Evolutionary conservation across 2,113 vertebrate species (phyloP), one percentile per base, ranked within the genome.

Genomic region (Perca flavescens): DNA sequence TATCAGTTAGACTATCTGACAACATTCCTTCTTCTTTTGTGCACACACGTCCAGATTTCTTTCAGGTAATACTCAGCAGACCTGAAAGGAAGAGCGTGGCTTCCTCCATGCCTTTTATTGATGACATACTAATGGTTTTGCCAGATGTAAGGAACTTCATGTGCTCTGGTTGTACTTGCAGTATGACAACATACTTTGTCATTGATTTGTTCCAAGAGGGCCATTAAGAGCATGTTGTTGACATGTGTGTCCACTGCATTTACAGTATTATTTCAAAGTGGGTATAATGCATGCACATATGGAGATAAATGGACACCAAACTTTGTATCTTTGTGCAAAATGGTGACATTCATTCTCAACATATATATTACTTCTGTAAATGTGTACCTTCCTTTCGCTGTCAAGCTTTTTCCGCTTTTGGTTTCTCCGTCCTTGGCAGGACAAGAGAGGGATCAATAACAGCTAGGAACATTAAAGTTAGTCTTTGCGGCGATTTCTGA

Each of bases 361-460:
- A 71, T 69, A 11, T 56, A 43, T 15, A 25, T 63, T 19, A 64
- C 53, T 57, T 40, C 21, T 16, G 17, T 52, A 34, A 61, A 58
- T 34, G 3, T 58, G 40, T n/a, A 43, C 25, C 28, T 71, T 80
- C 34, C 40, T 53, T 63, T 74, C 77, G 43, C 75, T 82, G 50
- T 68, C 15, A 6, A 79, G 58, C 31, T 50, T 50, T 50, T 62
- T 43, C 9, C 0, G 1, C 12, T 28, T 46, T 63, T 3, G 61
- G 22, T 53, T 68, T 57, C 52, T 25, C 6, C 5, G 36, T 76
- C 52, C 31, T 68, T 72, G 69, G 54, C 69, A 81, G 68, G 36
- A 78, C 50, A 81, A 82, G 54, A 68, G 15, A 46, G 25, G 47
- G 73, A 86, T 90, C 85, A 88, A 61, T 77, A 65, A 74, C 31